Percentiles rank a stretch among this genome's conserved stretches.
phyloP scores from a whole-genome alignment of 1,140 invertebrate genomes.

The Arion vulgaris region DNA sequence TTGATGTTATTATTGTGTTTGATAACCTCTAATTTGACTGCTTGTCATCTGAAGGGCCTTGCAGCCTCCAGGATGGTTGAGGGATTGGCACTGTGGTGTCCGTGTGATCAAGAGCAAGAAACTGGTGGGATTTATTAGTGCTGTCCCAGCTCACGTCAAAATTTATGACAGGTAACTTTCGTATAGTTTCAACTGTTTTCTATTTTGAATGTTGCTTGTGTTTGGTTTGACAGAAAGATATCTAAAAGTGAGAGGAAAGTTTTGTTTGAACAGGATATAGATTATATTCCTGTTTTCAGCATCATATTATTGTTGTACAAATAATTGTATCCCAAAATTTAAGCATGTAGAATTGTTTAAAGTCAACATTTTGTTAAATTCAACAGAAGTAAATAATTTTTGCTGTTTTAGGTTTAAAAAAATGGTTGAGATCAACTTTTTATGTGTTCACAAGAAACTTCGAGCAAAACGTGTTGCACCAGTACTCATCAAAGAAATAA shows the following conservation, averaged over 20 bases:
- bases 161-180: slow-evolving; percentile 87
- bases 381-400: background rate
- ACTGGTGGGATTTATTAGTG: slow-evolving; percentile 98
- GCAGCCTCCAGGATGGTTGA: slow-evolving; percentile 95
- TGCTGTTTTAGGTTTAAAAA: slow-evolving; percentile 78
- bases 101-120: slow-evolving; percentile 93
- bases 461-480: slow-evolving; percentile 97
- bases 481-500: slow-evolving; percentile 98
- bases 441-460: slow-evolving; percentile 99
- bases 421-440: slow-evolving; percentile 99
- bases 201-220: too few species aligned
- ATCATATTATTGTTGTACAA: too few species aligned
- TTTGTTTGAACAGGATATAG: too few species aligned
- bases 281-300: too few species aligned
- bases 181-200: too few species aligned
- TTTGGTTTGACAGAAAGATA: too few species aligned
- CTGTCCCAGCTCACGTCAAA: slow-evolving; percentile 92
- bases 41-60: slow-evolving; percentile 82
- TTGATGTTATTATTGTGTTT: too few species aligned
- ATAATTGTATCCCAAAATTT: too few species aligned
- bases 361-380: too few species aligned
- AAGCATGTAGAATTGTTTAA: too few species aligned
- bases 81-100: slow-evolving; percentile 97
- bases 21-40: too few species aligned
- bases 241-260: too few species aligned